phyloP scores from a whole-genome alignment of 2,797 vertebrate species.

The Streptopelia turtur region DNA sequence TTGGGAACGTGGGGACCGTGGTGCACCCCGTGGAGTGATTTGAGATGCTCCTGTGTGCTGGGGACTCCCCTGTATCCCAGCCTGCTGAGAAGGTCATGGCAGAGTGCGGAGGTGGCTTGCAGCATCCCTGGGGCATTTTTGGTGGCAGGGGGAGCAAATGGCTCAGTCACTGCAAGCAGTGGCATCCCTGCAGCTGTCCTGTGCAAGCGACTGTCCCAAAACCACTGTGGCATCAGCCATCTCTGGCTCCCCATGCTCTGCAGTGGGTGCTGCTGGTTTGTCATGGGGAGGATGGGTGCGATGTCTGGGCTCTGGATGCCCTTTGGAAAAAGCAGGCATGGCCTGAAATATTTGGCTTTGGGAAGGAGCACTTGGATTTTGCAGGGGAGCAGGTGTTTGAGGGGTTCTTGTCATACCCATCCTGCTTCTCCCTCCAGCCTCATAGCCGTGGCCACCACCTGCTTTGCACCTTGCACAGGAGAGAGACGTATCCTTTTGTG shows the following conservation, averaged over 20 bases:
- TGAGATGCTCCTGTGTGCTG: accelerated
- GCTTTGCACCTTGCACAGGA: accelerated
- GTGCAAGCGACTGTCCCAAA: neutral
- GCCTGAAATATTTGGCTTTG: neutral
- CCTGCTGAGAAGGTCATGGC: neutral
- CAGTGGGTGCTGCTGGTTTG: accelerated
- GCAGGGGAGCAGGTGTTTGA: neutral
- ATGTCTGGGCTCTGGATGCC: neutral
- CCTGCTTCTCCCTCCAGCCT: neutral
- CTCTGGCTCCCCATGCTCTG: accelerated
- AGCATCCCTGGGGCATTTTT: neutral
- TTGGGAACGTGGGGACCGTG: too few relatives aligned
- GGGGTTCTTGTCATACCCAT: neutral
- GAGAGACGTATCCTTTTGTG: neutral
- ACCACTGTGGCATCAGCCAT: accelerated
- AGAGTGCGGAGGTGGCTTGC: neutral
- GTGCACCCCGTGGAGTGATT: neutral
- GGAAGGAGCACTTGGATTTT: neutral
- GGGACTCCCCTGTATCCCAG: neutral
- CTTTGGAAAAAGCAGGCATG: neutral
- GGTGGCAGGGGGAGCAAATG: neutral
- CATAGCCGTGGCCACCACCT: neutral
- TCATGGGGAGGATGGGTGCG: accelerated
- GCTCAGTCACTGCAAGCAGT: neutral
- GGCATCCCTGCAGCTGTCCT: accelerated